These are phyloP conservation scores for Eurytoma californica DNA, from an alignment of 2,888 invertebrate genomes.

Conservation along the genomic window DNA sequence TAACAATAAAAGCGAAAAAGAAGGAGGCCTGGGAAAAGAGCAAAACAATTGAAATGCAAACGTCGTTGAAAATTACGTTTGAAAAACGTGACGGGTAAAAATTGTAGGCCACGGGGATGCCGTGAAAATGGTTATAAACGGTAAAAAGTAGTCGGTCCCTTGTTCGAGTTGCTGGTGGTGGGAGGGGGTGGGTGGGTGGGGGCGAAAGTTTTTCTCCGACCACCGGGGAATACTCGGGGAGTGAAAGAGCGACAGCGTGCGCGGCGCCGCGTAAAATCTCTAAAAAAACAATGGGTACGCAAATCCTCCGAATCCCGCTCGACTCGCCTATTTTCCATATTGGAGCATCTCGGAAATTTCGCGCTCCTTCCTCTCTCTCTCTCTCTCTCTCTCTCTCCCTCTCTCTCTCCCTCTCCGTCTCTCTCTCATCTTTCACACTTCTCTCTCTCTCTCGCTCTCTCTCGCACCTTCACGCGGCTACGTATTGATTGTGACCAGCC, in stretches of 20 bases:
- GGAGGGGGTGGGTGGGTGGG: too few relatives aligned
- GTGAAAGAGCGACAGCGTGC: background rate
- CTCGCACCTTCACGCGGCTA: too few relatives aligned
- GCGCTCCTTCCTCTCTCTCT: too few relatives aligned
- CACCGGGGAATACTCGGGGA: constrained; percentile 2
- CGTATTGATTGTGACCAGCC: too few relatives aligned
- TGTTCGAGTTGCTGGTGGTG: background rate
- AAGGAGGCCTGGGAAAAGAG: too few relatives aligned
- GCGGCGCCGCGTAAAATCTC: constrained; percentile 6
- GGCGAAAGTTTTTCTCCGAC: background rate
- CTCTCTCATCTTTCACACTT: too few relatives aligned
- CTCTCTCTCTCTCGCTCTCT: too few relatives aligned
- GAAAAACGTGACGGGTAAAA: background rate
- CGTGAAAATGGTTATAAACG: constrained; percentile 30
- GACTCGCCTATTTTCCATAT: constrained; percentile 18
- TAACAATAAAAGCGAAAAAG: too few relatives aligned
- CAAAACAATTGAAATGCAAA: too few relatives aligned
- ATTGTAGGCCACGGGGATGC: background rate
- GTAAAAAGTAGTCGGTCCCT: constrained; percentile 11
- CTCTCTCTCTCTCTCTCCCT: too few relatives aligned
- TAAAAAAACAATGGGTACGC: constrained; percentile 10
- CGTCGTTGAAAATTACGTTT: constrained; percentile 6
- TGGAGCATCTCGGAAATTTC: background rate
- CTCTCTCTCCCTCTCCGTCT: too few relatives aligned
- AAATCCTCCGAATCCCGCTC: constrained; percentile 10